Evolutionary conservation across 2,797 vertebrate species (phyloP).

Genomic region (Pseudochirops cupreus): DNA sequence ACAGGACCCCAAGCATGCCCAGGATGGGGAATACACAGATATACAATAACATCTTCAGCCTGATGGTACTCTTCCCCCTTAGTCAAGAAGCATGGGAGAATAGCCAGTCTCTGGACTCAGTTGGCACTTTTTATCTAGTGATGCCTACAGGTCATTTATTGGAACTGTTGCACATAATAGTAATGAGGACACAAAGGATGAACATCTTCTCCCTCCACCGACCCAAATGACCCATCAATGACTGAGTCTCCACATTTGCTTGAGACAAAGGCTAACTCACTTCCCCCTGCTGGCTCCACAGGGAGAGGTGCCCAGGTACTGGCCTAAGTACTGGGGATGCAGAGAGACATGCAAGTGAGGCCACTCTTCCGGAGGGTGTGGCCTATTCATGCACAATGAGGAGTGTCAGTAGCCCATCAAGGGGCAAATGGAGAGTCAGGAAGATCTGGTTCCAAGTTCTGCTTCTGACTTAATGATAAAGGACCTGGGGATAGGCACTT

Average conservation of each 20-base stretch:
- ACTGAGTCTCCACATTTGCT: neutral
- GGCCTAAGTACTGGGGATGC: too few species aligned
- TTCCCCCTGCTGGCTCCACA: too few species aligned
- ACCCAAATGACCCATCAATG: neutral
- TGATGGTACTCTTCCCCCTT: fast-evolving
- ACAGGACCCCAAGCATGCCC: neutral
- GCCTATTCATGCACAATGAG: too few species aligned
- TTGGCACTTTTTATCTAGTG: fast-evolving
- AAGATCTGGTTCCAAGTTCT: too few species aligned
- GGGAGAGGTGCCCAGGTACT: too few species aligned
- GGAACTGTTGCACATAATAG: neutral
- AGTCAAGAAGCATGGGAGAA: neutral
- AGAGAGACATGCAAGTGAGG: too few species aligned
- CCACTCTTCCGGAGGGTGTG: too few species aligned
- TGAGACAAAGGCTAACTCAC: neutral
- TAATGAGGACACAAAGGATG: neutral
- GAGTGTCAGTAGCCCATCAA: neutral
- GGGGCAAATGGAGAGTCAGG: too few species aligned
- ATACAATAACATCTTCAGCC: fast-evolving
- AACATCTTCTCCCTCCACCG: neutral
- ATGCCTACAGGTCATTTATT: neutral
- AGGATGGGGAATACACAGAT: too few species aligned
- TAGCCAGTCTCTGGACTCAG: fast-evolving
- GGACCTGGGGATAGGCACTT: too few species aligned
- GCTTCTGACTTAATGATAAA: too few species aligned